Evolutionary conservation across 2,797 vertebrate species (phyloP).

Genomic region (Fistularia commersonii): DNA sequence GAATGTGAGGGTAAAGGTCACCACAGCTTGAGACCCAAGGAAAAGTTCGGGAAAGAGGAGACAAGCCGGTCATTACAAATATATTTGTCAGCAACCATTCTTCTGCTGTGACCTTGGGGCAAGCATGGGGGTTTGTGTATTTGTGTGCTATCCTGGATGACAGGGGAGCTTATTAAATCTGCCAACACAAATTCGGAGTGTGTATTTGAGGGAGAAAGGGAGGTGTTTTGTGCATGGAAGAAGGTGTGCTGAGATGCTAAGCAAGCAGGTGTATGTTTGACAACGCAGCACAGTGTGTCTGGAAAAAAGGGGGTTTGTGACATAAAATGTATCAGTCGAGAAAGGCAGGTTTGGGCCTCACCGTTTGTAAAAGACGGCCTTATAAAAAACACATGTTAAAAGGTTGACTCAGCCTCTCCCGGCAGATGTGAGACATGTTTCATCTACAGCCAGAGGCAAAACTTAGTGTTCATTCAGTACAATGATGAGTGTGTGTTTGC

Average conservation of each 20-base stretch:
- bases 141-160: constrained; percentile 23
- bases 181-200: constrained; percentile 28
- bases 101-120: constrained; percentile 8
- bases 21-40: background rate
- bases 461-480: constrained; percentile 61
- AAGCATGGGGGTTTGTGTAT: constrained; percentile 1
- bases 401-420: constrained; percentile 61
- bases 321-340: constrained; percentile 12
- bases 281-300: constrained; percentile 28
- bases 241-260: constrained; percentile 44
- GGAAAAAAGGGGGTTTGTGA: constrained; percentile 24
- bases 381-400: constrained; percentile 52
- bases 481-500: constrained; percentile 15
- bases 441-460: constrained; percentile 24
- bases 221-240: background rate
- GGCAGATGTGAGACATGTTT: constrained; percentile 73
- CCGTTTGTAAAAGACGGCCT: constrained; percentile 22
- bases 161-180: constrained; percentile 59
- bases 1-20: constrained; percentile 27
- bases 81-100: constrained; percentile 9
- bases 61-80: constrained; percentile 25
- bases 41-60: constrained; percentile 12
- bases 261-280: constrained; percentile 39
- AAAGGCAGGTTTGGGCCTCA: too few species aligned
- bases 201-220: background rate